Evolutionary conservation across 2,888 invertebrate species (phyloP).

Genomic region (Stenichneumon culpator): DNA sequence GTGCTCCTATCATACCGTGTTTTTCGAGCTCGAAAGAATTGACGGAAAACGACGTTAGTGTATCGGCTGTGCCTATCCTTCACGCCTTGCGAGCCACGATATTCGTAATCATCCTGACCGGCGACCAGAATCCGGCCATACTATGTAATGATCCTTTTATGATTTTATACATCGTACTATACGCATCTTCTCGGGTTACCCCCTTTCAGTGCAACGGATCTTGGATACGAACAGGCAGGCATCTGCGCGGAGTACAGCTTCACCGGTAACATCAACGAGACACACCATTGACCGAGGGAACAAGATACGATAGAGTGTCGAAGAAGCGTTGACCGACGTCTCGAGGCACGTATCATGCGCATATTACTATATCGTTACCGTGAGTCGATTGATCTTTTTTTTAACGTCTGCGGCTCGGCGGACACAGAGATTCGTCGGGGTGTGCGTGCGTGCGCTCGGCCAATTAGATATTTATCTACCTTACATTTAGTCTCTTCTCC

Average conservation of each 20-base stretch:
- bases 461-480: conserved; percentile 72
- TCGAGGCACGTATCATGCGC: neutral
- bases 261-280: conserved; percentile 2
- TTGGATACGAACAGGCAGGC: neutral
- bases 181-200: neutral
- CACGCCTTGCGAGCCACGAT: neutral
- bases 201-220: neutral
- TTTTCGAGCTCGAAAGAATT: too few relatives aligned
- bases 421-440: conserved; percentile 61
- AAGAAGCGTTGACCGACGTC: conserved; percentile 33
- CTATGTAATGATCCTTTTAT: neutral
- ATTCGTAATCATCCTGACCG: neutral
- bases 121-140: neutral
- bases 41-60: too few relatives aligned
- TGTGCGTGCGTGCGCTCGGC: conserved; percentile 68
- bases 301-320: conserved; percentile 24
- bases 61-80: conserved; percentile 2
- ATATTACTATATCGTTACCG: conserved; percentile 9
- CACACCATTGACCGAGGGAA: neutral
- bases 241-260: neutral
- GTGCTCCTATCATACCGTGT: too few relatives aligned
- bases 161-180: neutral
- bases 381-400: conserved; percentile 55
- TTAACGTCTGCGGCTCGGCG: conserved; percentile 11
- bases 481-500: conserved; percentile 64